A percentile compares a stretch with the other conserved stretches of the same genome.
phyloP scores from a whole-genome alignment of 2,888 invertebrate species.

The Lepidonotus clava region DNA sequence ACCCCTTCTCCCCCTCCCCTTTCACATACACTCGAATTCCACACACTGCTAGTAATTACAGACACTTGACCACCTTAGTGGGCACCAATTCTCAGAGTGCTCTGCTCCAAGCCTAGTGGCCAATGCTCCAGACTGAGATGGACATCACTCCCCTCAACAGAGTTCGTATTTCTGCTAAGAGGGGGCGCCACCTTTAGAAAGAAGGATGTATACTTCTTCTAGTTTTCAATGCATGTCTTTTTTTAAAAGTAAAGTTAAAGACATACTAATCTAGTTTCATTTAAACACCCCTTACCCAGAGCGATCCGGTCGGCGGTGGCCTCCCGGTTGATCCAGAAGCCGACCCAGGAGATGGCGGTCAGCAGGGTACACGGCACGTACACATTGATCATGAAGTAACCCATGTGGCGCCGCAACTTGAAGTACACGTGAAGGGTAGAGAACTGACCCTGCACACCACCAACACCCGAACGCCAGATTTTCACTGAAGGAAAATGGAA shows the following conservation, averaged over 20 bases:
- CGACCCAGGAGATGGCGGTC: conserved; percentile 96
- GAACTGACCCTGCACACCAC: conserved; percentile 60
- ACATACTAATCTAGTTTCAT: not conserved
- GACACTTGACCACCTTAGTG: too few relatives aligned
- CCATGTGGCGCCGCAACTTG: conserved; percentile 93
- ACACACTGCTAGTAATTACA: too few relatives aligned
- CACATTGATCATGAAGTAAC: conserved; percentile 96
- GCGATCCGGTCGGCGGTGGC: conserved; percentile 95
- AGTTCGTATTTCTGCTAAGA: too few relatives aligned
- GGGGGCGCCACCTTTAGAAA: too few relatives aligned
- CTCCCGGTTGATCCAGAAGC: conserved; percentile 98
- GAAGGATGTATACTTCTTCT: not conserved
- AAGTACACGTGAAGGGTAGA: conserved; percentile 95
- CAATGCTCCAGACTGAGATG: too few relatives aligned
- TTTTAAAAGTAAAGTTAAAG: not conserved
- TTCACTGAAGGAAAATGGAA: not conserved
- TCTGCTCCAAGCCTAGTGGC: too few relatives aligned
- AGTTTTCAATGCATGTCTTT: not conserved
- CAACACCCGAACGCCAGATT: not conserved
- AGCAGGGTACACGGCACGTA: conserved; percentile 96
- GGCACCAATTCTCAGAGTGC: too few relatives aligned
- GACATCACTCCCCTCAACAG: too few relatives aligned
- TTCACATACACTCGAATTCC: too few relatives aligned
- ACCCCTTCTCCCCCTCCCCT: too few relatives aligned
- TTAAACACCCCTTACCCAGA: conserved; percentile 83